phyloP scores from a whole-genome alignment of 2,888 invertebrate species.

The Aphidius colemani region DNA sequence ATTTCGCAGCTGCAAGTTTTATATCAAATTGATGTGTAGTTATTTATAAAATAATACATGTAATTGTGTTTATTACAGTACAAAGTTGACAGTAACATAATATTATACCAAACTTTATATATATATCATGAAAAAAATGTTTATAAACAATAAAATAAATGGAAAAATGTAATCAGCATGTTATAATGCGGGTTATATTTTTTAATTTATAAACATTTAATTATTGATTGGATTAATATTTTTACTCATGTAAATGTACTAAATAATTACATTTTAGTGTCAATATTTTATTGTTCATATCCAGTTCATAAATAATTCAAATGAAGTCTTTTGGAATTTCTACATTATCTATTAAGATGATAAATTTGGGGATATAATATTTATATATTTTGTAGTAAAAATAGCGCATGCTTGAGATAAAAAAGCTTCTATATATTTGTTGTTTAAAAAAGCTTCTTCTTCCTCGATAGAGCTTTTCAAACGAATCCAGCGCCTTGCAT shows the following conservation, averaged over 20 bases:
- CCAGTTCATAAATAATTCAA: not conserved
- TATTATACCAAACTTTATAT: not conserved
- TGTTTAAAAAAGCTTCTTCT: conserved; percentile 27
- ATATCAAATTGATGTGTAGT: conserved; percentile 17
- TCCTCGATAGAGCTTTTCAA: conserved; percentile 45
- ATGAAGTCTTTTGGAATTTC: conserved; percentile 22
- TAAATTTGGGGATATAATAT: too few relatives aligned
- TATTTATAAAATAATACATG: too few relatives aligned
- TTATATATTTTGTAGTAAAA: not conserved
- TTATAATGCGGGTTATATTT: not conserved
- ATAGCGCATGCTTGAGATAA: conserved; percentile 33
- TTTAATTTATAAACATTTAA: not conserved
- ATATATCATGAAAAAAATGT: not conserved
- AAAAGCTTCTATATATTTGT: conserved; percentile 20
- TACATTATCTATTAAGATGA: conserved; percentile 32
- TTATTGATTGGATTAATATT: too few relatives aligned
- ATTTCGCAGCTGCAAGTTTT: conserved; percentile 35
- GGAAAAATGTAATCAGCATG: not conserved
- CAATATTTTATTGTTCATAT: not conserved
- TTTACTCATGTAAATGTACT: not conserved
- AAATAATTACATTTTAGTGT: not conserved
- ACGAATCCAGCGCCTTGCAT: conserved; percentile 50
- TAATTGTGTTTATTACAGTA: too few relatives aligned
- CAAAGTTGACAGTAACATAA: conserved; percentile 10
- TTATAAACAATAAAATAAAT: not conserved